Evolutionary conservation across 2,888 invertebrate species (phyloP).

Genomic region (Spatulosminthurus flaviceps): DNA sequence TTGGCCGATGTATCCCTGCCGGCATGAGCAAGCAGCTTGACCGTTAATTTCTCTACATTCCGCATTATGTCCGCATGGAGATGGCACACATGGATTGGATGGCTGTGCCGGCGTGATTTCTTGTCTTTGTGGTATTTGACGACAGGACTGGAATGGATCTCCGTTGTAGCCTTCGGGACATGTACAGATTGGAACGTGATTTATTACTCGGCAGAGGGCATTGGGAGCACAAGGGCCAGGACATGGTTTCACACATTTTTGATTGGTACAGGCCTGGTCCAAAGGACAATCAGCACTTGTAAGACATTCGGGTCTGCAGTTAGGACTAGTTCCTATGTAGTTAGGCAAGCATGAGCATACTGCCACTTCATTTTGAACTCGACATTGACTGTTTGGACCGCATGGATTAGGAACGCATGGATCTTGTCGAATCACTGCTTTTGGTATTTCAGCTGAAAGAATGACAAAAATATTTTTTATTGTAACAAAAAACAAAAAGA

Average conservation of each 20-base stretch:
- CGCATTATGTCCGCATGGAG: conserved; percentile 71
- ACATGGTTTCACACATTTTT: conserved; percentile 75
- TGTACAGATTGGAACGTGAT: conserved; percentile 80
- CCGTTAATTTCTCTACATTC: conserved; percentile 65
- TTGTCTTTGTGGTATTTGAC: conserved; percentile 58
- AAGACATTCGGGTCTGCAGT: conserved; percentile 85
- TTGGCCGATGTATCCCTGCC: conserved; percentile 65
- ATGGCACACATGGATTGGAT: conserved; percentile 64
- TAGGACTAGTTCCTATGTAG: conserved; percentile 76
- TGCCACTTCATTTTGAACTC: conserved; percentile 74
- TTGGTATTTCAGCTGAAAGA: conserved; percentile 64
- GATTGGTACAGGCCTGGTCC: conserved; percentile 71
- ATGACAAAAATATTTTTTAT: neutral
- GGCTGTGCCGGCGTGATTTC: conserved; percentile 63
- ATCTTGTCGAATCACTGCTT: conserved; percentile 67
- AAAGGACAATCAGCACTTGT: conserved; percentile 68
- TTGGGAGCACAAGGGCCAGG: conserved; percentile 70
- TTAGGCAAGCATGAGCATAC: conserved; percentile 73
- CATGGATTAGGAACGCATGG: conserved; percentile 76
- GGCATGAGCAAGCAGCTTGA: conserved; percentile 65
- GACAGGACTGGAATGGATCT: conserved; percentile 64
- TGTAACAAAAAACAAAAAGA: too few species aligned
- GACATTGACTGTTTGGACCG: conserved; percentile 73
- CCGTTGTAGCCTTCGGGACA: conserved; percentile 70
- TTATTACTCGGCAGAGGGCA: conserved; percentile 76